A percentile compares a stretch with the other conserved stretches of the same genome.
These are phyloP conservation scores for Notarius lentiginosus DNA, from an alignment of 2,113 vertebrate species.

Conservation along the genomic window DNA sequence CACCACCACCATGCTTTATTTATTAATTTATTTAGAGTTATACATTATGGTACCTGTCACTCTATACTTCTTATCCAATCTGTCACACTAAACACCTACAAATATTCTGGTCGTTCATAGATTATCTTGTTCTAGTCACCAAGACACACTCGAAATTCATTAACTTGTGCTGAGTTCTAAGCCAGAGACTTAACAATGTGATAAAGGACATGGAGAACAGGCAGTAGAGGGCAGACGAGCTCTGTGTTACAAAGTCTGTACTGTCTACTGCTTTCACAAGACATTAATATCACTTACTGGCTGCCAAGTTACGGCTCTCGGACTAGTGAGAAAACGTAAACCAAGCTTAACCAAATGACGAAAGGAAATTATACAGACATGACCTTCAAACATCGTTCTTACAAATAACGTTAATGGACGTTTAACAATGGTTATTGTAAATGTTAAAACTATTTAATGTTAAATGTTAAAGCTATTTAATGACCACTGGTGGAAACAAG, in stretches of 20 bases:
- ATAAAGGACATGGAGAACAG: constrained; percentile 58
- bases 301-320: not conserved
- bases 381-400: not conserved
- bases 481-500: not conserved
- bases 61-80: not conserved
- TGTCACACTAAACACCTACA: not conserved
- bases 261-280: not conserved
- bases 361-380: not conserved
- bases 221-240: constrained; percentile 87
- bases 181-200: not conserved
- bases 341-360: not conserved
- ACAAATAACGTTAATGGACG: not conserved
- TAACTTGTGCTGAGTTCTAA: not conserved
- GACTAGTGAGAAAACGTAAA: not conserved
- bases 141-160: not conserved
- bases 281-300: not conserved
- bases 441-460: not conserved
- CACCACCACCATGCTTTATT: no score
- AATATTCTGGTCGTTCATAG: not conserved
- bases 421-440: no score
- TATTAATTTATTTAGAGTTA: no score
- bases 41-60: no score
- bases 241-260: constrained; percentile 64
- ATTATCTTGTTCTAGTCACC: not conserved
- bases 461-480: not conserved